Evolutionary conservation across 2,888 invertebrate species (phyloP).

Genomic region (Ferrisia virgata): DNA sequence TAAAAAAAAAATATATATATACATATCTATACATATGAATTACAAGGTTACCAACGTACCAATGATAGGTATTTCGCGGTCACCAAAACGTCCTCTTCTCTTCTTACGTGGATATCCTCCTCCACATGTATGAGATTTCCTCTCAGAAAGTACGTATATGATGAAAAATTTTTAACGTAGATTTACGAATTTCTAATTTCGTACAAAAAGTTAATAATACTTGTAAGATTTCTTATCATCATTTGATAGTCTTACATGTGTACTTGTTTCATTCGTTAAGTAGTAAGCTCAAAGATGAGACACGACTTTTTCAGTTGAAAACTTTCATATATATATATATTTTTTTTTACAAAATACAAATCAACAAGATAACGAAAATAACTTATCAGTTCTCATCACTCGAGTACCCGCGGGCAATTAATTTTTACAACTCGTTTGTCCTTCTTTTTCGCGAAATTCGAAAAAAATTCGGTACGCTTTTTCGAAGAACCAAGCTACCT

Average conservation of each 20-base stretch:
- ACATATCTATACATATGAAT: too few relatives aligned
- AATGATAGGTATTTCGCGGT: background rate
- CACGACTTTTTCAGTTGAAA: too few relatives aligned
- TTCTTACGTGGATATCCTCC: background rate
- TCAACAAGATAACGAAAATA: background rate
- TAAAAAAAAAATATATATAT: background rate
- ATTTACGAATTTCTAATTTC: too few relatives aligned
- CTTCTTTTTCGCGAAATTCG: background rate
- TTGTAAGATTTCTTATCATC: too few relatives aligned
- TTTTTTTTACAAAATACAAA: background rate
- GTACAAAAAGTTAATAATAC: too few relatives aligned
- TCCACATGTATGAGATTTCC: background rate
- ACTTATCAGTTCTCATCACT: background rate
- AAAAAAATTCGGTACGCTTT: background rate
- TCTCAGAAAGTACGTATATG: too few relatives aligned
- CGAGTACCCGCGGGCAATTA: background rate
- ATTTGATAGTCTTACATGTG: too few relatives aligned
- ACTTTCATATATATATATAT: too few relatives aligned
- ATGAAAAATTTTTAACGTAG: too few relatives aligned
- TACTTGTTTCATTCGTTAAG: too few relatives aligned
- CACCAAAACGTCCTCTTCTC: background rate
- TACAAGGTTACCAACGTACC: background rate
- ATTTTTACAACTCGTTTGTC: background rate
- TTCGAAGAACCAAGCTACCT: background rate
- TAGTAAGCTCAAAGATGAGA: too few relatives aligned